phyloP scores from a whole-genome alignment of 2,888 invertebrate species.

The Orthosia incerta region DNA sequence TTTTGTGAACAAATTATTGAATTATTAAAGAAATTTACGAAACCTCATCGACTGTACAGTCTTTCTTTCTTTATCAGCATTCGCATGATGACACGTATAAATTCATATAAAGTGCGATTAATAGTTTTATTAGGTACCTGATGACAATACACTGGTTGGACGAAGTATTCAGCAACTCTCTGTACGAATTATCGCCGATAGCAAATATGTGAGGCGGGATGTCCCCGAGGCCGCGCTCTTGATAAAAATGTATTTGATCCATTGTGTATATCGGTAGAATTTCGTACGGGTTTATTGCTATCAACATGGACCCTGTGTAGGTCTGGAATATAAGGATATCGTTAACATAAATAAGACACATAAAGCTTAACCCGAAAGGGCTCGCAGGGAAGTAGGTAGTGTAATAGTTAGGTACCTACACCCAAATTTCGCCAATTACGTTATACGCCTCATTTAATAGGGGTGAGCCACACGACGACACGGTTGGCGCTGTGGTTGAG shows the following conservation, averaged over 20 bases:
- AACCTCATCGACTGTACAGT: not conserved
- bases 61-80: not conserved
- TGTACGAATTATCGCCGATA: constrained; percentile 97
- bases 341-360: not conserved
- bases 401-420: no score
- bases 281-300: constrained; percentile 98
- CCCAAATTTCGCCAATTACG: no score
- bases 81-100: not conserved
- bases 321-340: constrained; percentile 92
- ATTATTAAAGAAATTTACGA: no score
- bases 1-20: no score
- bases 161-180: constrained; percentile 93
- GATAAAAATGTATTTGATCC: constrained; percentile 96
- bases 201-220: constrained; percentile 98
- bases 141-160: constrained; percentile 98
- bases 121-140: constrained; percentile 91
- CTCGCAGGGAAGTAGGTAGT: not conserved
- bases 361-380: not conserved
- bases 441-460: no score
- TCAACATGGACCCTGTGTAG: constrained; percentile 98
- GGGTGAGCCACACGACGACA: no score
- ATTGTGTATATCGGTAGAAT: constrained; percentile 98
- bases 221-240: constrained; percentile 95
- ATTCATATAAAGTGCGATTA: constrained; percentile 2
- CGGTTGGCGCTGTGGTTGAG: no score